Evolutionary conservation across 2,797 vertebrate genomes (phyloP), one percentile per base, ranked within the genome.

Genomic region (Sciurus carolinensis): DNA sequence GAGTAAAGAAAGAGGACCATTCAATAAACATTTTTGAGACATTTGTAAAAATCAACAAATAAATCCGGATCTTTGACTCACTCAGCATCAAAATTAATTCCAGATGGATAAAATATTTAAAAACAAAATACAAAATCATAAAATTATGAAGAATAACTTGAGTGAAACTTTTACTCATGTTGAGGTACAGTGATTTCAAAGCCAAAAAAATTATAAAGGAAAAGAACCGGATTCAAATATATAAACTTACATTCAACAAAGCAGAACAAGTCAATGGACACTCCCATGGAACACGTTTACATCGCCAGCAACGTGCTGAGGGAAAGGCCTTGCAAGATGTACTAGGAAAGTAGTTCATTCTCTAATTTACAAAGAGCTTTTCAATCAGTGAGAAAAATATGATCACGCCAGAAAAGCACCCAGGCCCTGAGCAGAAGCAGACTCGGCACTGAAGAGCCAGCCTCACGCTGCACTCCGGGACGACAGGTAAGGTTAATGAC

Each of bases 41-140:
- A 52, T 75, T 94, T 86, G n/a, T 85, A 9, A 66, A 87, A 91
- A 87, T 24, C 24, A 62, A 85, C 22, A 90, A 91, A 79, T 33
- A 89, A 92, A 93, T 6, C n/a, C 75, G 59, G 18, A 30, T 83
- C 44, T 83, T 89, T 94, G 97, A 80, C 87, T 62, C 69, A 39
- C 33, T 59, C 13, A 66, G n/a, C 36, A 67, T 47, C 81, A 42
- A 87, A 94, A 95, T 95, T 69, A 90, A 80, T 92, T 97, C 95
- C 97, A 97, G 95, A 93, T 96, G 95, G 81, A 71, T 47, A 71
- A 94, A 73, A 42, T 93, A 87, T 87, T 96, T 81, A 87, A 95
- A 96, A 97, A 71, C 66, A 96, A 96, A 96, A 67, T 72, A 84
- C 36, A 96, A 96, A 97, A 92, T 94, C 86, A 42, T 81, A 50